Evolutionary conservation across 2,888 invertebrate genomes (phyloP), one percentile per base, ranked within the genome.

Genomic region (Philaethria dido): DNA sequence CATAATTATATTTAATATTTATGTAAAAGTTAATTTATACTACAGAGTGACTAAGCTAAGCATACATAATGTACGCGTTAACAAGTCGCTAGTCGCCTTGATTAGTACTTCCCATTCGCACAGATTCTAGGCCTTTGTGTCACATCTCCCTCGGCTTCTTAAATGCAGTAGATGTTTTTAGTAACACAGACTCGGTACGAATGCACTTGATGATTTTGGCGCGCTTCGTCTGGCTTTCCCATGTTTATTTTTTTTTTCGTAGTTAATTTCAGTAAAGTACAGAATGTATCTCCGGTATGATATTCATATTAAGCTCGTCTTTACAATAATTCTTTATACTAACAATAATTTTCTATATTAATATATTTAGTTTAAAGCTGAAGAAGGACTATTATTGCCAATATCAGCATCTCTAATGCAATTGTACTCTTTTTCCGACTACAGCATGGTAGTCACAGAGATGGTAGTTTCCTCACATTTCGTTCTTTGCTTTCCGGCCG

Each of bases 51-150:
- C 68, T 68, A 70, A 72, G 70, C 61, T 63, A 42, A 69, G 68
- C 54, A 67, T 68, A 72, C 71, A 72, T 72, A 69, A 82, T 78
- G 75, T 78, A 74, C 76, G 79, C 75, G 80, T 82, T 85, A 84
- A 85, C 85, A 78, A 83, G 84, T 65, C 73, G 72, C 76, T 78
- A 79, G 74, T 77, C 73, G 77, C 74, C 78, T 84, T 83, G 79
- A 86, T 89, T 84, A 86, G 79, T 78, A 82, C 85, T 84, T 87
- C 87, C 85, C 77, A 81, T 85, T 81, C 80, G 81, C 79, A 78
- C 77, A 78, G 82, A 83, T 82, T 84, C 78, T 80, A 79, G 76
- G 77, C 77, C 78, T 82, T 81, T 80, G 81, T 84, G 78, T 77
- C 74, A 69, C 69, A 59, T 52, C 64, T 66, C 68, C 68, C 66